Evolutionary conservation across 2,888 invertebrate species (phyloP).

Genomic region (Exocentrus adspersus): DNA sequence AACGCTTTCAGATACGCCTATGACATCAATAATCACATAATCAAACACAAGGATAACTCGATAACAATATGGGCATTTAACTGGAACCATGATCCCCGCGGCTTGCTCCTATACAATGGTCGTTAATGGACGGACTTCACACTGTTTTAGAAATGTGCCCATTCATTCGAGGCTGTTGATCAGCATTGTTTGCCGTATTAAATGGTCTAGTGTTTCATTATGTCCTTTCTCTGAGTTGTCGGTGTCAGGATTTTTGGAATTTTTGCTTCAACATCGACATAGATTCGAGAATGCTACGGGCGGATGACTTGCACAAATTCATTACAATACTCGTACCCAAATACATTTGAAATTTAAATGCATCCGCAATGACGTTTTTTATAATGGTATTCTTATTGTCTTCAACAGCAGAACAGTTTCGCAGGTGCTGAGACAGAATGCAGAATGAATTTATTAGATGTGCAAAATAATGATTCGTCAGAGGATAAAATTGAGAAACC

Average conservation of each 20-base stretch:
- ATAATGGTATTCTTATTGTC: background rate
- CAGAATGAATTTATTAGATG: too few species aligned
- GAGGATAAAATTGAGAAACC: too few species aligned
- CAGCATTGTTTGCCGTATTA: slow-evolving; percentile 47
- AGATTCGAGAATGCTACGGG: slow-evolving; percentile 20
- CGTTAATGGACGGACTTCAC: slow-evolving; percentile 62
- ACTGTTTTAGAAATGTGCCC: slow-evolving; percentile 64
- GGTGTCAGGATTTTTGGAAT: slow-evolving; percentile 26
- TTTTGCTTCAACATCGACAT: slow-evolving; percentile 20
- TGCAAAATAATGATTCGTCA: too few species aligned
- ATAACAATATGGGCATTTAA: slow-evolving; percentile 62
- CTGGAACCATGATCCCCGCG: slow-evolving; percentile 48
- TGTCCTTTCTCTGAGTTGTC: slow-evolving; percentile 20
- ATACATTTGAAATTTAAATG: slow-evolving; percentile 5
- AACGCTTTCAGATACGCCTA: slow-evolving; percentile 47
- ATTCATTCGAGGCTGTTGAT: slow-evolving; percentile 54
- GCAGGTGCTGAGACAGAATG: too few species aligned
- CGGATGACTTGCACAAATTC: slow-evolving; percentile 18
- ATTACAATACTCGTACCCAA: background rate
- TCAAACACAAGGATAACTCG: slow-evolving; percentile 61
- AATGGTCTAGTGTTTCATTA: slow-evolving; percentile 25
- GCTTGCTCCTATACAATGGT: slow-evolving; percentile 51
- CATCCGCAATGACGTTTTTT: background rate
- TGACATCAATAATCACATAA: slow-evolving; percentile 57
- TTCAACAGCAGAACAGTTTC: background rate